Conservation (phyloP, 1,140 invertebrate genomes). For the Drosophila ironensis region DNA sequence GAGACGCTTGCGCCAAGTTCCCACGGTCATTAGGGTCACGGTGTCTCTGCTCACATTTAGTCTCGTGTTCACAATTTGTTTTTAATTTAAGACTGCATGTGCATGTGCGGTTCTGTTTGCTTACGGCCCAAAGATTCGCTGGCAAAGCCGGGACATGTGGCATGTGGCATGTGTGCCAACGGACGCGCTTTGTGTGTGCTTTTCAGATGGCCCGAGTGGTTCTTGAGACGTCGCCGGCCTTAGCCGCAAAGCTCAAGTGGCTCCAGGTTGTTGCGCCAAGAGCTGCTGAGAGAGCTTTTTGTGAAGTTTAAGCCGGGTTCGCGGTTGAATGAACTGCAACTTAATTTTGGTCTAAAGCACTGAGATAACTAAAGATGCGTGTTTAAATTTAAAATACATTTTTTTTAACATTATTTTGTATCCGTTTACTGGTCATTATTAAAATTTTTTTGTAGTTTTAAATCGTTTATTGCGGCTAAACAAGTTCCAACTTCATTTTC, state of each 20-base stretch:
- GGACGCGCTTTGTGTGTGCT: conserved; percentile 4
- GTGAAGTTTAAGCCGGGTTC: conserved; percentile 40
- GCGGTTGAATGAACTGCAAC: conserved; percentile 56
- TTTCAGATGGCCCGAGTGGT: conserved; percentile 37
- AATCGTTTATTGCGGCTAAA: too few relatives aligned
- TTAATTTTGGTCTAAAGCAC: conserved; percentile 8
- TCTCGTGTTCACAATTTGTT: conserved; percentile 72
- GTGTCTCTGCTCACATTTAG: conserved; percentile 36
- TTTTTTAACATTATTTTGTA: too few relatives aligned
- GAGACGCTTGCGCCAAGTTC: conserved; percentile 52
- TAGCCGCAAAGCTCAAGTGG: conserved; percentile 48
- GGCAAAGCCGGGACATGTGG: too few relatives aligned
- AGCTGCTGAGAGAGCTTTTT: conserved; percentile 42
- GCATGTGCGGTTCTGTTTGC: not conserved
- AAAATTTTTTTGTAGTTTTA: too few relatives aligned
- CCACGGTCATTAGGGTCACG: conserved; percentile 72
- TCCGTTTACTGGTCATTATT: too few relatives aligned
- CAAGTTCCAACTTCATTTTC: too few relatives aligned
- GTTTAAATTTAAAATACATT: too few relatives aligned
- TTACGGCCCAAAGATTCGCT: conserved; percentile 20
- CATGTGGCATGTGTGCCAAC: conserved; percentile 11
- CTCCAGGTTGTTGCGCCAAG: conserved; percentile 29
- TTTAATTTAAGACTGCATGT: conserved; percentile 39
- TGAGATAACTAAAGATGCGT: not conserved
- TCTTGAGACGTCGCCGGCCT: conserved; percentile 54